Conservation (phyloP, 2,797 vertebrate genomes). For the Urosaurus nigricauda region DNA sequence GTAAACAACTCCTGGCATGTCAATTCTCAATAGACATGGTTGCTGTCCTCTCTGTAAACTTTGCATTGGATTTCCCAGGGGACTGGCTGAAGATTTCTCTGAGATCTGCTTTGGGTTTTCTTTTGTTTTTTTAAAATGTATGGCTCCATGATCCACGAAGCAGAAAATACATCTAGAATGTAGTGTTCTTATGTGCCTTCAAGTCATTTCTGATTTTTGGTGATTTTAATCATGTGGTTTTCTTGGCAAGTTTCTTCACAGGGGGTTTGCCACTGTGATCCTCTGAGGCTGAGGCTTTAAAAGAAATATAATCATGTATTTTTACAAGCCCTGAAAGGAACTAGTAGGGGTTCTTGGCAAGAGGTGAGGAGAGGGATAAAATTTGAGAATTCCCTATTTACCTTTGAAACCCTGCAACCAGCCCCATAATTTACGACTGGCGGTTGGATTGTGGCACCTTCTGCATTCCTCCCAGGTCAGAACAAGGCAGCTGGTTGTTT, state of each 20-base stretch:
- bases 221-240: too few species aligned
- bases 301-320: too few species aligned
- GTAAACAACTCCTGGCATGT: neutral
- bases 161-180: too few species aligned
- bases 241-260: too few species aligned
- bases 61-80: neutral
- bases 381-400: neutral
- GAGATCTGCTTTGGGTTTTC: neutral
- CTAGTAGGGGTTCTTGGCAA: neutral
- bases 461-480: neutral
- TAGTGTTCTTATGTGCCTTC: too few species aligned
- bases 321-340: neutral
- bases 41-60: neutral
- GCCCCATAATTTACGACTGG: neutral
- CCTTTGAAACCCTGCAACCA: neutral
- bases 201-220: too few species aligned
- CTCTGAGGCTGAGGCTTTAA: too few species aligned
- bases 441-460: slow-evolving; percentile 24
- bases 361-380: neutral
- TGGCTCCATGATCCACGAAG: too few species aligned
- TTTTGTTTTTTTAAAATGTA: too few species aligned
- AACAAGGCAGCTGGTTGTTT: slow-evolving; percentile 11
- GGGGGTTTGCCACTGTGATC: too few species aligned
- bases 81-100: neutral
- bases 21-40: neutral